Conservation (phyloP, 2,113 vertebrate genomes). For the Oxygymnocypris stewartii region DNA sequence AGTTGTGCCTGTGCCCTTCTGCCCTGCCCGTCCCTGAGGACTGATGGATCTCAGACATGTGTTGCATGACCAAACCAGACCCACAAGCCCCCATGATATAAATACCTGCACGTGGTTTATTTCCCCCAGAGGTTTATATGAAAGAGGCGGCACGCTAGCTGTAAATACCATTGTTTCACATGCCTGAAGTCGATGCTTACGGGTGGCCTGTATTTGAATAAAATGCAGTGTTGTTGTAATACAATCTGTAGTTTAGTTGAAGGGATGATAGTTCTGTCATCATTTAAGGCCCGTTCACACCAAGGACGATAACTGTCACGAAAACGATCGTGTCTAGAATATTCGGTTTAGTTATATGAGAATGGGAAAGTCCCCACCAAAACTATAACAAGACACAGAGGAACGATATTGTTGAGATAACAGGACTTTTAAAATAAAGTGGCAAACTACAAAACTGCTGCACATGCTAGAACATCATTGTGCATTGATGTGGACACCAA, state of each 20-base stretch:
- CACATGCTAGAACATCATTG: too few relatives aligned
- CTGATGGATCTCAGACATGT: conserved; percentile 60
- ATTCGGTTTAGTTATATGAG: neutral
- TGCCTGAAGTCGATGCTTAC: conserved; percentile 21
- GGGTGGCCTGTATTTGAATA: neutral
- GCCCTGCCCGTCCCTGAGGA: conserved; percentile 57
- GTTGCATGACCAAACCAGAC: conserved; percentile 58
- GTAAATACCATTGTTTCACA: conserved; percentile 20
- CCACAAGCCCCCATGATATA: conserved; percentile 46
- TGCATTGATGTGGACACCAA: neutral
- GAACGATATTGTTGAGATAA: neutral
- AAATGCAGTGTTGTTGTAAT: conserved; percentile 5
- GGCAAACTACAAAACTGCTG: too few relatives aligned
- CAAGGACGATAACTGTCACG: neutral
- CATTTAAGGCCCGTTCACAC: neutral
- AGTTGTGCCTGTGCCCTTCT: conserved; percentile 61
- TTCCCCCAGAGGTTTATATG: conserved; percentile 16
- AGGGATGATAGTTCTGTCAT: neutral
- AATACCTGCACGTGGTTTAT: conserved; percentile 50
- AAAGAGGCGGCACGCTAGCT: conserved; percentile 1
- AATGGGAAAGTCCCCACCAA: neutral
- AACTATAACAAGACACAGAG: neutral
- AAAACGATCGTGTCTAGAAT: too few relatives aligned
- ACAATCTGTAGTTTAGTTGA: neutral
- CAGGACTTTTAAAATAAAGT: too few relatives aligned